Evolutionary conservation across 2,888 invertebrate species (phyloP).

Genomic region (Epirrhoe tristata): DNA sequence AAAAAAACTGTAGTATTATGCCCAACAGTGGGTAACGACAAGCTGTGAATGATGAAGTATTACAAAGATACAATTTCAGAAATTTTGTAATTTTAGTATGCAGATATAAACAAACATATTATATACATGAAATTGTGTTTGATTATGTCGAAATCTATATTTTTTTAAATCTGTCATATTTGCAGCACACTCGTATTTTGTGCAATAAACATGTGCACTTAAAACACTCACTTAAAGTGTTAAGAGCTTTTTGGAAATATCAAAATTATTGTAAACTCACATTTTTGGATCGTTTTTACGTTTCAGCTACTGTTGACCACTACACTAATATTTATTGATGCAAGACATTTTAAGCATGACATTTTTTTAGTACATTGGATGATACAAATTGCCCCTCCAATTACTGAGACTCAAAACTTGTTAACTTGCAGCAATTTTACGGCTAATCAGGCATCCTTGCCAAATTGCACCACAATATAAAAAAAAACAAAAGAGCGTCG

Average conservation of each 20-base stretch:
- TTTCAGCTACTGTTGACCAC: background rate
- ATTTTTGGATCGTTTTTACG: background rate
- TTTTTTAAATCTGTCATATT: background rate
- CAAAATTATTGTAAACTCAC: background rate
- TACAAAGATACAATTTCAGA: no score
- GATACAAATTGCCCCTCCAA: conserved; percentile 22
- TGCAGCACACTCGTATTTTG: background rate
- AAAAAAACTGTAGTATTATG: no score
- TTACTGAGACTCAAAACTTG: conserved; percentile 43
- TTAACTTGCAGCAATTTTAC: conserved; percentile 62
- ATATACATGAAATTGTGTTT: no score
- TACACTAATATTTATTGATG: background rate
- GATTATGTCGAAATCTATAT: background rate
- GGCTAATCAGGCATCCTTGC: conserved; percentile 60
- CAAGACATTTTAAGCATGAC: background rate
- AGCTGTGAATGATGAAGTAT: no score
- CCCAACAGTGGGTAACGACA: no score
- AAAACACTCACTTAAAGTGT: background rate
- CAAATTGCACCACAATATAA: conserved; percentile 67
- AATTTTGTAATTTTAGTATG: no score
- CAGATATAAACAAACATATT: no score
- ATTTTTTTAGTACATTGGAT: background rate
- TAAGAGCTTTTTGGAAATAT: background rate
- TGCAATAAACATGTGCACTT: background rate
- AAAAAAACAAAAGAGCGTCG: conserved; percentile 65